Base-by-base conservation (phyloP, 2,888 invertebrate species). In the Cynaeus angustus region DNA sequence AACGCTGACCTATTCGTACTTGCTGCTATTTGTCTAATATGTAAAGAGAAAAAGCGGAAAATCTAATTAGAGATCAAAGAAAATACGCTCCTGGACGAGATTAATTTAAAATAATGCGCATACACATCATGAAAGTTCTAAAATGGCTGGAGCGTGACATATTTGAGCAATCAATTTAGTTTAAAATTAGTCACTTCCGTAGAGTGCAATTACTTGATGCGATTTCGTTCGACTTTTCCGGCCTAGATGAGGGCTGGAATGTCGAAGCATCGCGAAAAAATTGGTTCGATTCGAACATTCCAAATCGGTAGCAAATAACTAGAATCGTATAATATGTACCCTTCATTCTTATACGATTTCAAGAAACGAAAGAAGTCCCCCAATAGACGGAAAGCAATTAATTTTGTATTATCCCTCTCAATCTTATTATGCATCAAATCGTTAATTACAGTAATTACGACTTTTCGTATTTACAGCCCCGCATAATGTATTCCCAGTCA, bases 361-460 rank as follows among this genome's bases (percentile, higher is more conserved):
- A 53, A 9, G 37, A 52, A 38, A 56, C 3, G 9, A 48, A 61
- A 61, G 41, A 48, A 50, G 48, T 41, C 16, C 48, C 37, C 28
- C 21, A 26, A n/a, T 26, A 46, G 53, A 68, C 68, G 55, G 61
- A 68, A 68, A 68, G 62, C 55, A 62, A 68, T 68, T 62, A 68
- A 62, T 68, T 68, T 62, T 55, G 45, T 55, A 68, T 68, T 68
- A 68, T 68, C 68, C 68, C 68, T 61, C 62, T 53, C 37, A 53
- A 68, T 64, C 68, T 68, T 68, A 68, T 68, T 68, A 64, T 68
- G 68, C 58, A 66, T 65, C 69, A 59, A 69, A 65, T 69, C 69
- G 69, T 69, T 65, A 66, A 69, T 69, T 65, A 69, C 65, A 59
- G 65, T 69, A 69, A 69, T 69, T 65, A 69, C 64, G 64, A 69